These are phyloP conservation scores for Sebastes iracundus DNA, from an alignment of 2,797 vertebrate species.

Conservation along the genomic window DNA sequence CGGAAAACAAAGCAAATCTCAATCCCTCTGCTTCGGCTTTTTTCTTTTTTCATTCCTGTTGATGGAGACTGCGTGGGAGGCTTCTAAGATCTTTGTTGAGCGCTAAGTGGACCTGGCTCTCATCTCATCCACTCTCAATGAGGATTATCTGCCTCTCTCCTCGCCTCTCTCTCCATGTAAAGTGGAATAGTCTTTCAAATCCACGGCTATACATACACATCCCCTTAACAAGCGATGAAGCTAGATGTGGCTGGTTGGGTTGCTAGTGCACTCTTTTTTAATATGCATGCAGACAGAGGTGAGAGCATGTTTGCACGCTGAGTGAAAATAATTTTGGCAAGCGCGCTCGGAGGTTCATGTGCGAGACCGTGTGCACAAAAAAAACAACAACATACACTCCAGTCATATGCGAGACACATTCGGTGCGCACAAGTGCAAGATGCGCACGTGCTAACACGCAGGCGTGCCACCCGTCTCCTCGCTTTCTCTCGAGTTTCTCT, in stretches of 20 bases:
- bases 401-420: constrained; percentile 21
- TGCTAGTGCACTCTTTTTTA: constrained; percentile 11
- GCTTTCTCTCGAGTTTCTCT: constrained; percentile 23
- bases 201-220: constrained; percentile 1
- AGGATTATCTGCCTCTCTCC: constrained; percentile 61
- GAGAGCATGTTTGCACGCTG: constrained; percentile 23
- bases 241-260: constrained; percentile 6
- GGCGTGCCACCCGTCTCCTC: constrained; percentile 5
- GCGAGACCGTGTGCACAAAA: not conserved
- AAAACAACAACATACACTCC: constrained; percentile 20
- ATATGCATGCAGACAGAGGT: constrained; percentile 26
- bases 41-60: constrained; percentile 20
- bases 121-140: constrained; percentile 65
- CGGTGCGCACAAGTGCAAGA: not conserved
- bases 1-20: constrained; percentile 28
- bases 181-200: constrained; percentile 48
- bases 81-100: constrained; percentile 60
- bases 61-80: constrained; percentile 62
- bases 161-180: constrained; percentile 26
- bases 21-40: constrained; percentile 16
- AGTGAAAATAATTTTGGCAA: constrained; percentile 41
- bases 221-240: constrained; percentile 27
- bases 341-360: constrained; percentile 2
- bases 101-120: constrained; percentile 67
- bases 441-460: constrained; percentile 7